A percentile compares a stretch with the other conserved stretches of the same genome.
Conservation (phyloP, 2,113 vertebrate species). For the Myotis lucifugus region DNA sequence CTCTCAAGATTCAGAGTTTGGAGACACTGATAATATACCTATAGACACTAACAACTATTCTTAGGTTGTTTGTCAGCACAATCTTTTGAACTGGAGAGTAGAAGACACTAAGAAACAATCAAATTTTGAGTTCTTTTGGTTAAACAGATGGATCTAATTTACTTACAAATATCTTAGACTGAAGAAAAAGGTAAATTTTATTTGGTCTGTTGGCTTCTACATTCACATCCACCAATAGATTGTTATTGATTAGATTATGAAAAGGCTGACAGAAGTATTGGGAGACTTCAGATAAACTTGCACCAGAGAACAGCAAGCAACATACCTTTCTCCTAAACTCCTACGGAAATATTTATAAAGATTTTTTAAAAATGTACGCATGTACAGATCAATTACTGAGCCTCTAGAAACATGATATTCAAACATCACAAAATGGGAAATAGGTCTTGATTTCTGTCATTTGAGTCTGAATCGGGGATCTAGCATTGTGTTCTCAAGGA, state of each 20-base stretch:
- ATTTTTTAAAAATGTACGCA: not conserved
- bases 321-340: not conserved
- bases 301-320: not conserved
- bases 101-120: not conserved
- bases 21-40: not conserved
- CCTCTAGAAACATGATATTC: constrained; percentile 62
- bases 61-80: not conserved
- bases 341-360: constrained; percentile 38
- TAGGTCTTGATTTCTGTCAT: not conserved
- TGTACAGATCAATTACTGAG: constrained; percentile 42
- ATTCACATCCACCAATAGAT: not conserved
- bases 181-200: constrained; percentile 4
- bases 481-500: not conserved
- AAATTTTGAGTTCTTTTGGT: constrained; percentile 31
- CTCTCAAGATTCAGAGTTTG: not conserved
- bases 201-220: not conserved
- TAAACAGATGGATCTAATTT: not conserved
- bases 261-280: constrained; percentile 23
- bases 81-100: not conserved
- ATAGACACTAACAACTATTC: not conserved
- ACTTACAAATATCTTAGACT: not conserved
- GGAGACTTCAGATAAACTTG: constrained; percentile 2
- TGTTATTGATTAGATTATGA: constrained; percentile 23
- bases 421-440: constrained; percentile 47
- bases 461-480: not conserved